These are phyloP conservation scores for Dolichomitus sp. DNA, from an alignment of 2,888 invertebrate genomes.

Conservation along the genomic window DNA sequence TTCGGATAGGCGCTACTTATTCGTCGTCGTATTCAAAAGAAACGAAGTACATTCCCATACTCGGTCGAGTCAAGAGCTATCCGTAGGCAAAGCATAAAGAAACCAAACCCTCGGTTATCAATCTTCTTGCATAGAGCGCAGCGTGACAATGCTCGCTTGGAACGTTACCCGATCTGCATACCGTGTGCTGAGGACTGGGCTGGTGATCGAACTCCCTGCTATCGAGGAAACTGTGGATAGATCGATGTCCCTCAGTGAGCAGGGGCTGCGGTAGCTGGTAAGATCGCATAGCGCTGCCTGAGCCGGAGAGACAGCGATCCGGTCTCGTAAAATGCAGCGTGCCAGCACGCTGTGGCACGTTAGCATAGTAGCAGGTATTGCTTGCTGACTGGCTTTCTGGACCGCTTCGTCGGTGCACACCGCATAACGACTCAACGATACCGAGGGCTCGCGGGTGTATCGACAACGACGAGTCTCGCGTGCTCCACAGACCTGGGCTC, in stretches of 20 bases:
- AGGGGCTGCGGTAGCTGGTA: slow-evolving; percentile 52
- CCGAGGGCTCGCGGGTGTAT: slow-evolving; percentile 59
- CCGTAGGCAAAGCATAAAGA: slow-evolving; percentile 28
- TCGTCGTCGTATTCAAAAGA: neutral
- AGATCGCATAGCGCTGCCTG: slow-evolving; percentile 41
- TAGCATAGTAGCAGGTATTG: slow-evolving; percentile 51
- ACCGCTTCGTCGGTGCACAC: slow-evolving; percentile 43
- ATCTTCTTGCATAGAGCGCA: slow-evolving; percentile 54
- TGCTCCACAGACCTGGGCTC: slow-evolving; percentile 68
- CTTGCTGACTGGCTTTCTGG: slow-evolving; percentile 53
- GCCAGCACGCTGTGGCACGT: slow-evolving; percentile 49
- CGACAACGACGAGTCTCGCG: slow-evolving; percentile 51
- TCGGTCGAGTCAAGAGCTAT: neutral
- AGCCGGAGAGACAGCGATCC: slow-evolving; percentile 59
- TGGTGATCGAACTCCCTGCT: slow-evolving; percentile 53
- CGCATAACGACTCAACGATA: slow-evolving; percentile 61
- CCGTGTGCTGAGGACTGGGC: slow-evolving; percentile 52
- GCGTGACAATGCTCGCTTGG: slow-evolving; percentile 61
- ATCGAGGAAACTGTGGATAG: slow-evolving; percentile 60
- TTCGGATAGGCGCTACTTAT: neutral
- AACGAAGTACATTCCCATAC: neutral
- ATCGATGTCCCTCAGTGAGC: slow-evolving; percentile 59
- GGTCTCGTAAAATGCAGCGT: slow-evolving; percentile 63
- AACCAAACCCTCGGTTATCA: slow-evolving; percentile 52
- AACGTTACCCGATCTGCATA: slow-evolving; percentile 67